These are phyloP conservation scores for Epinotia demarniana DNA, from an alignment of 2,888 invertebrate species.

Conservation along the genomic window DNA sequence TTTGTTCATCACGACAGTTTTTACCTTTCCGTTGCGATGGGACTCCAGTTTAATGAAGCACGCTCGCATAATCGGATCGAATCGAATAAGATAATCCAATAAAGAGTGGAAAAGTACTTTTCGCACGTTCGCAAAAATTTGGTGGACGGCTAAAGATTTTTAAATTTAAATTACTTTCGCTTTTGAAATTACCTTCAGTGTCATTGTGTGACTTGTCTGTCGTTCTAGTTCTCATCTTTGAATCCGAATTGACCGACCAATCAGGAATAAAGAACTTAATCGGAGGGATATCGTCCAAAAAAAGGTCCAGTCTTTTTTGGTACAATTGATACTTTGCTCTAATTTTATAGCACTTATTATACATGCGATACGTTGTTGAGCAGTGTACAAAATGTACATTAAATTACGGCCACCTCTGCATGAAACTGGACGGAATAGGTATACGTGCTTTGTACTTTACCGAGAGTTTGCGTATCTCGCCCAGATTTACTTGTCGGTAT, in stretches of 20 bases:
- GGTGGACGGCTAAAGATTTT: neutral
- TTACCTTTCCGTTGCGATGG: slow-evolving; percentile 48
- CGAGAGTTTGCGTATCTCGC: too few species aligned
- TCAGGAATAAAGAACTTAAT: neutral
- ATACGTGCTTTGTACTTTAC: too few species aligned
- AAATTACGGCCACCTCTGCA: too few species aligned
- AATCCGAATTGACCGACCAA: neutral
- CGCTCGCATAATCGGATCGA: slow-evolving; percentile 8
- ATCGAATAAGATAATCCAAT: slow-evolving; percentile 13
- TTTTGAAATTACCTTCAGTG: neutral
- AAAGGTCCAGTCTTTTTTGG: neutral
- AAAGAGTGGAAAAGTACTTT: neutral
- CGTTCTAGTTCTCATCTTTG: neutral
- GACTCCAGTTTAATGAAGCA: slow-evolving; percentile 2
- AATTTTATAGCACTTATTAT: too few species aligned
- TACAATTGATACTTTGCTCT: too few species aligned
- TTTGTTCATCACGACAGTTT: slow-evolving; percentile 58
- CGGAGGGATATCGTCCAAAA: neutral
- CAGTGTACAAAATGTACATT: too few species aligned
- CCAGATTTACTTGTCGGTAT: too few species aligned
- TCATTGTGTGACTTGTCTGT: neutral
- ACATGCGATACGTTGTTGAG: too few species aligned
- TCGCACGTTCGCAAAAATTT: slow-evolving; percentile 11
- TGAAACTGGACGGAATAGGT: too few species aligned
- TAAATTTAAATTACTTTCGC: neutral